These are phyloP conservation scores for Drosophila biarmipes DNA, from an alignment of 1,140 invertebrate genomes.

Conservation along the genomic window DNA sequence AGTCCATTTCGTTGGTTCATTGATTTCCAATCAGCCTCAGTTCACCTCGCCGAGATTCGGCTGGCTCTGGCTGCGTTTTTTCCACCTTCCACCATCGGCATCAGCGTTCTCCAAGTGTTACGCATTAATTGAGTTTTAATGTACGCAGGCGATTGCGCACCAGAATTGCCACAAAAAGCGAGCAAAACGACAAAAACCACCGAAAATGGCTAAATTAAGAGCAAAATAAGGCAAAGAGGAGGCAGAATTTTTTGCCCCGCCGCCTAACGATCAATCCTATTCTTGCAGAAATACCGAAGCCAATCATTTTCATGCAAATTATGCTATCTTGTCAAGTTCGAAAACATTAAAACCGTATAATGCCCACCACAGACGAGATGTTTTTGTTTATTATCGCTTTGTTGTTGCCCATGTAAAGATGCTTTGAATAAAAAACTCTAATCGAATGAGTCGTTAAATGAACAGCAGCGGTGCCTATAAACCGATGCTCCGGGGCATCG, in stretches of 20 bases:
- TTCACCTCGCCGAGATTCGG: constrained; percentile 35
- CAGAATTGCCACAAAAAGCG: constrained; percentile 39
- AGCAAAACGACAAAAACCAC: constrained; percentile 27
- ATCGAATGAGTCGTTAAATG: constrained; percentile 71
- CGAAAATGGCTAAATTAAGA: constrained; percentile 41
- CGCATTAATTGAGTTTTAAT: constrained; percentile 78
- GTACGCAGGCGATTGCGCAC: constrained; percentile 49
- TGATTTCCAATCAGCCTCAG: constrained; percentile 68
- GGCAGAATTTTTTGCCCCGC: constrained; percentile 43
- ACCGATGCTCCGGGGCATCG: constrained; percentile 26
- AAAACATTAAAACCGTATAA: constrained; percentile 76
- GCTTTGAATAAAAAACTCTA: constrained; percentile 44
- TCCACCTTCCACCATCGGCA: constrained; percentile 12
- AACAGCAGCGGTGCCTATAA: constrained; percentile 27
- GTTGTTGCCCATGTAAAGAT: constrained; percentile 51
- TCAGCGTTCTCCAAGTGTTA: constrained; percentile 46
- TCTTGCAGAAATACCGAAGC: constrained; percentile 54
- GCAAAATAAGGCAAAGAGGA: constrained; percentile 17
- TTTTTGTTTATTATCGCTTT: constrained; percentile 23
- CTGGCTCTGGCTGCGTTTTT: constrained; percentile 14
- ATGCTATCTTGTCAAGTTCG: constrained; percentile 73
- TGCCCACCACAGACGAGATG: constrained; percentile 21
- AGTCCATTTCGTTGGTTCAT: constrained; percentile 57
- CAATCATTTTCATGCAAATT: constrained; percentile 75
- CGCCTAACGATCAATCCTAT: constrained; percentile 35